Evolutionary conservation across 2,888 invertebrate genomes (phyloP).

Genomic region (Heteromyza rotundicornis): DNA sequence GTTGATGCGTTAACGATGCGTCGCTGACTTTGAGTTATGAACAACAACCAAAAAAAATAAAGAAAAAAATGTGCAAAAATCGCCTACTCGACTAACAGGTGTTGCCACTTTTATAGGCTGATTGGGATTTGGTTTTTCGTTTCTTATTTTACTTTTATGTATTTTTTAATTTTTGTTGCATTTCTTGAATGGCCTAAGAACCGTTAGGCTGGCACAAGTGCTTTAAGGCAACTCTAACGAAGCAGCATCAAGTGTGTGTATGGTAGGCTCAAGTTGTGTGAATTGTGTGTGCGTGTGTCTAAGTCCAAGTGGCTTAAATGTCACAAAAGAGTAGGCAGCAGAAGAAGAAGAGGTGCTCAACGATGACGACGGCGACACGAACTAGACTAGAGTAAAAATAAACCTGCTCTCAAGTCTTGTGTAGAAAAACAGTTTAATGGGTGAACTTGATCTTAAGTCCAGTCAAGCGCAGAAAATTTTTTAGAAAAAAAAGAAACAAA

Average conservation of each 20-base stretch:
- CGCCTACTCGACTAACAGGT: conserved; percentile 39
- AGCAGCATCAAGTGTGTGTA: too few species aligned
- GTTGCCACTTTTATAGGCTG: conserved; percentile 30
- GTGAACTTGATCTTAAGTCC: conserved; percentile 44
- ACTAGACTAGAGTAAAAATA: background rate
- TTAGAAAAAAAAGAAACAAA: background rate
- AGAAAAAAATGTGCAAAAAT: conserved; percentile 4
- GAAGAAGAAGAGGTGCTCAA: too few species aligned
- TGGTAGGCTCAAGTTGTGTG: too few species aligned
- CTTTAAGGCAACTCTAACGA: background rate
- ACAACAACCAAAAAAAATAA: too few species aligned
- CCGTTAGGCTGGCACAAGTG: conserved; percentile 16
- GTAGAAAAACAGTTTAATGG: conserved; percentile 45
- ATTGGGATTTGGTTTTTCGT: background rate
- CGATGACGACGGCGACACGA: too few species aligned
- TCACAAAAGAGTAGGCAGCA: conserved; percentile 8
- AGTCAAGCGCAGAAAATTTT: background rate
- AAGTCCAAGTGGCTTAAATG: conserved; percentile 31
- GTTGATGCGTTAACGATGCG: conserved; percentile 49
- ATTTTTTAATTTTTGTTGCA: conserved; percentile 4
- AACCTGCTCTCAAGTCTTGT: background rate
- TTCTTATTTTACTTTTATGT: background rate
- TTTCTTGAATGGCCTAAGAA: conserved; percentile 13
- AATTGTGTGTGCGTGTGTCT: too few species aligned
- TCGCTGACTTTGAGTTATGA: conserved; percentile 49